Conservation (phyloP, 2,888 invertebrate genomes). For the Disparrhopalites patrizii region DNA sequence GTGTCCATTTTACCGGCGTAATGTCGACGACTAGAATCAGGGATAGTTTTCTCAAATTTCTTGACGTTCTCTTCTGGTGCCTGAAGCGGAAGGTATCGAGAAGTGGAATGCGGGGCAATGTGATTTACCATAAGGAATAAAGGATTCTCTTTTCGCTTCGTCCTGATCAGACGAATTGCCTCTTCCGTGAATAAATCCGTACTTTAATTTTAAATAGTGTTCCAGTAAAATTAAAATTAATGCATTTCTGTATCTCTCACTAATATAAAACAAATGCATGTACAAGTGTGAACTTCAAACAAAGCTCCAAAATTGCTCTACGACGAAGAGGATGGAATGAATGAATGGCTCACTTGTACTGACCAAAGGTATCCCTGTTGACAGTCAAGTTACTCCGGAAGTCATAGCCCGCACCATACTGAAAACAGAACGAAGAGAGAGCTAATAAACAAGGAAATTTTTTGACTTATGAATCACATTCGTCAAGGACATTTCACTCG, state of each 20-base stretch:
- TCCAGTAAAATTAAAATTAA: no score
- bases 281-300: no score
- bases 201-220: no score
- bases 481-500: no score
- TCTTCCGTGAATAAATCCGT: constrained; percentile 65
- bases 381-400: constrained; percentile 60
- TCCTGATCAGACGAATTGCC: constrained; percentile 59
- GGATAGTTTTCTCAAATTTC: constrained; percentile 62
- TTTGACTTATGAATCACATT: no score
- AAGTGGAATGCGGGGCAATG: constrained; percentile 73
- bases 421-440: background rate
- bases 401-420: constrained; percentile 57
- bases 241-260: background rate
- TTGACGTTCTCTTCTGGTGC: constrained; percentile 68
- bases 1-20: constrained; percentile 63
- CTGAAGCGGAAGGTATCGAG: constrained; percentile 58
- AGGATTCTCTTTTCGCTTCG: constrained; percentile 54
- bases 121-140: constrained; percentile 76
- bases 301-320: no score
- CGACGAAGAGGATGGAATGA: no score
- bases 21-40: constrained; percentile 61
- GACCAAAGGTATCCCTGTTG: constrained; percentile 57
- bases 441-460: no score
- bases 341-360: constrained; percentile 56
- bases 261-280: no score